phyloP scores from a whole-genome alignment of 1,140 invertebrate genomes.

The Hycleus phaleratus region DNA sequence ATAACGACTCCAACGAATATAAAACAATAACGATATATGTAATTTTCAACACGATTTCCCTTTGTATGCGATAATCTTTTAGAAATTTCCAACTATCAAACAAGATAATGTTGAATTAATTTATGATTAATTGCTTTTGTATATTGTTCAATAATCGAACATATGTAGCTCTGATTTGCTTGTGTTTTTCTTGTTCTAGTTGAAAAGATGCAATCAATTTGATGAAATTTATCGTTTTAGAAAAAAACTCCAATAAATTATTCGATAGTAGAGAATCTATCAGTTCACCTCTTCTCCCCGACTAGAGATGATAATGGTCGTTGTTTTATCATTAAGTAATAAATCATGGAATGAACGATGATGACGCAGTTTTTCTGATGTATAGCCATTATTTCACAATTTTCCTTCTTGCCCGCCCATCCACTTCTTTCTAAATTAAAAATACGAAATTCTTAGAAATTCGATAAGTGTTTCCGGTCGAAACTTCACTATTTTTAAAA shows the following conservation, averaged over 20 bases:
- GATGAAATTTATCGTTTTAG: background rate
- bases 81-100: background rate
- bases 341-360: background rate
- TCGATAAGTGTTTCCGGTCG: too few species aligned
- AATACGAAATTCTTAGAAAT: too few species aligned
- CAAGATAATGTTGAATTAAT: background rate
- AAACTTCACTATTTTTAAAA: too few species aligned
- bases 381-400: too few species aligned
- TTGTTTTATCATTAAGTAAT: constrained; percentile 1
- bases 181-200: background rate
- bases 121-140: constrained; percentile 9
- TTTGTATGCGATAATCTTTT: background rate
- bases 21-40: too few species aligned
- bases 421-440: too few species aligned
- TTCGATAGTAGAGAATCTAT: background rate
- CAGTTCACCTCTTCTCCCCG: too few species aligned
- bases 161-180: too few species aligned
- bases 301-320: constrained; percentile 5
- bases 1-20: too few species aligned
- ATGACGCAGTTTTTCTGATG: too few species aligned
- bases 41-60: background rate
- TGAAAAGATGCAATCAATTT: constrained; percentile 7
- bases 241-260: constrained; percentile 11
- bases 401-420: too few species aligned
- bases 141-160: background rate